These are phyloP conservation scores for Nyctereutes procyonoides DNA, from an alignment of 2,113 vertebrate species.

Conservation along the genomic window DNA sequence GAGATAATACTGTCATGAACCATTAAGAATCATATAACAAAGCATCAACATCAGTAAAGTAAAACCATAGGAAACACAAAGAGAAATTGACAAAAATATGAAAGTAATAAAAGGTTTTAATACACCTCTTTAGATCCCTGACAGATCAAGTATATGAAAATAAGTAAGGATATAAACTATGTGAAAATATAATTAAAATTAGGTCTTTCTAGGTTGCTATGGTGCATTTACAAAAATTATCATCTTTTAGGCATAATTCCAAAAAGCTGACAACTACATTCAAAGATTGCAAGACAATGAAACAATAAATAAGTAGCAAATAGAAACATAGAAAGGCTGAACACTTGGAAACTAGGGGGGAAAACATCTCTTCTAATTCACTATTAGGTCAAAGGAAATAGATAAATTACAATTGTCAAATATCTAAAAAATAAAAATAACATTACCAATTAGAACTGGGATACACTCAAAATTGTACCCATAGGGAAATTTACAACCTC, in stretches of 20 bases:
- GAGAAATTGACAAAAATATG: conserved; percentile 41
- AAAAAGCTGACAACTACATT: conserved; percentile 16
- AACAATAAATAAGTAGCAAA: conserved; percentile 54
- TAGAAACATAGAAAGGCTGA: conserved; percentile 38
- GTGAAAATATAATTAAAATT: conserved; percentile 57
- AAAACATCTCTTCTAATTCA: conserved; percentile 21
- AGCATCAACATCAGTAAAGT: conserved; percentile 5
- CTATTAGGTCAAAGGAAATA: conserved; percentile 32
- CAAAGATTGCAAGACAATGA: conserved; percentile 23
- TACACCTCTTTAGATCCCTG: conserved; percentile 19
- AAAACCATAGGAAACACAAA: conserved; percentile 44
- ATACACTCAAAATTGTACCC: conserved; percentile 36
- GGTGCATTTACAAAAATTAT: conserved; percentile 53
- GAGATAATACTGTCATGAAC: conserved; percentile 13
- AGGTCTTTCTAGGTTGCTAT: conserved; percentile 34
- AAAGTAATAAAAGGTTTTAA: conserved; percentile 56
- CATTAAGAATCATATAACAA: conserved; percentile 53
- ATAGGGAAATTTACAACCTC: background rate
- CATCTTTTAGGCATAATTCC: conserved; percentile 61
- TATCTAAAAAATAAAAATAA: conserved; percentile 51
- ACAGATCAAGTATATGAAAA: conserved; percentile 49
- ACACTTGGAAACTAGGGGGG: background rate
- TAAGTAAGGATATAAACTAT: conserved; percentile 53
- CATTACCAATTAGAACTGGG: background rate
- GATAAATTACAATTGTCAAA: background rate